These are phyloP conservation scores for Drosophila funebris DNA, from an alignment of 1,140 invertebrate genomes.

Conservation along the genomic window DNA sequence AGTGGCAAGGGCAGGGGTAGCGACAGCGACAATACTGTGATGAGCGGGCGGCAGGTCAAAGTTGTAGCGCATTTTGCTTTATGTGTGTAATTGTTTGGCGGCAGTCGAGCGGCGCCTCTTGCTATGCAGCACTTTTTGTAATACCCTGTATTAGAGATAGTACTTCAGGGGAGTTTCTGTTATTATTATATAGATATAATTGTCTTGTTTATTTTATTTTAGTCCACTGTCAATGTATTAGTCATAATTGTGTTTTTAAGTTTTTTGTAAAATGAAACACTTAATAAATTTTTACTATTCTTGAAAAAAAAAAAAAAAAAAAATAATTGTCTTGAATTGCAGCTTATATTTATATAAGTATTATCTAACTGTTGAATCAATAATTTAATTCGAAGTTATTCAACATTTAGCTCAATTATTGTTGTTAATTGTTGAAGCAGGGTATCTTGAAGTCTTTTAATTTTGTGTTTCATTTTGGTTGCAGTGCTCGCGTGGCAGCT, in stretches of 20 bases:
- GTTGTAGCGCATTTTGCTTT: conserved; percentile 70
- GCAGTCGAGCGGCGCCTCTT: conserved; percentile 50
- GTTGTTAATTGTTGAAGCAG: background rate
- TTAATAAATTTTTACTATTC: too few relatives aligned
- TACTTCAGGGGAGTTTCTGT: background rate
- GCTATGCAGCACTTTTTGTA: conserved; percentile 35
- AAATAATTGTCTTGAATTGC: too few relatives aligned
- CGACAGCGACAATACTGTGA: background rate
- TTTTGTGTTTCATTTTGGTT: background rate
- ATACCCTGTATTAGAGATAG: background rate
- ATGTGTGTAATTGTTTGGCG: conserved; percentile 76
- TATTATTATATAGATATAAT: background rate
- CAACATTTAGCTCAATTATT: background rate
- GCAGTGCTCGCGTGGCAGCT: conserved; percentile 27
- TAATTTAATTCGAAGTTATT: background rate
- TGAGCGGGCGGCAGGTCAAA: conserved; percentile 57
- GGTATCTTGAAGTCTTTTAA: background rate
- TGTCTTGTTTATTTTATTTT: background rate
- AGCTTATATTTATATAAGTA: too few relatives aligned
- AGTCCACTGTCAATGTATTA: too few relatives aligned
- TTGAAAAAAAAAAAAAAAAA: too few relatives aligned
- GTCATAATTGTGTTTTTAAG: too few relatives aligned
- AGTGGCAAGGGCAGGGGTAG: background rate
- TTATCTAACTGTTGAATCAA: too few relatives aligned
- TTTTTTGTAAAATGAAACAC: too few relatives aligned